Evolutionary conservation across 2,113 vertebrate genomes (phyloP).

Genomic region (Gambusia holbrooki): DNA sequence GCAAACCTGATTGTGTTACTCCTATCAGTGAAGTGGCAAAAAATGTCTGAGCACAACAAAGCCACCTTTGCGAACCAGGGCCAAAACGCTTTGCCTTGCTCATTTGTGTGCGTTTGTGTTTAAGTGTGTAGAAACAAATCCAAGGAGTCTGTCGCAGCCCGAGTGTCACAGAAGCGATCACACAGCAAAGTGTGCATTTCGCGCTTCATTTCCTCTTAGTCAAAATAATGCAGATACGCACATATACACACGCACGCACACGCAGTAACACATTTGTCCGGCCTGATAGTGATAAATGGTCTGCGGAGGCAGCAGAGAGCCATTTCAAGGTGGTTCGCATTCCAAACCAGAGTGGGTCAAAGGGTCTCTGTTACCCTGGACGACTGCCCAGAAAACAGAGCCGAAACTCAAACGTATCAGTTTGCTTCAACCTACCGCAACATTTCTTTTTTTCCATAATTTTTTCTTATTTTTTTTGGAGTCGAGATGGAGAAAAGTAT

Average conservation of each 20-base stretch:
- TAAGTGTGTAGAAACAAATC: slow-evolving; percentile 18
- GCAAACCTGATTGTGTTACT: background rate
- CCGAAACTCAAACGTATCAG: slow-evolving; percentile 28
- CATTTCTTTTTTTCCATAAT: slow-evolving; percentile 9
- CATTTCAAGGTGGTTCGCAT: slow-evolving; percentile 82
- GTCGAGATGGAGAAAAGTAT: slow-evolving; percentile 33
- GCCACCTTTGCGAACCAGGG: background rate
- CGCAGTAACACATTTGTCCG: slow-evolving; percentile 18
- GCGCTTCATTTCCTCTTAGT: slow-evolving; percentile 76
- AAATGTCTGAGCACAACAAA: slow-evolving; percentile 3
- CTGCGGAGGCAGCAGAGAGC: slow-evolving; percentile 53
- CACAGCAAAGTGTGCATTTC: slow-evolving; percentile 70
- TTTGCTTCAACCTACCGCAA: slow-evolving; percentile 14
- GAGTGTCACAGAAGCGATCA: slow-evolving; percentile 65
- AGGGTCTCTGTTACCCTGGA: slow-evolving; percentile 68
- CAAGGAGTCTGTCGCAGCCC: slow-evolving; percentile 58
- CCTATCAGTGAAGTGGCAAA: background rate
- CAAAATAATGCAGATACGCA: slow-evolving; percentile 26
- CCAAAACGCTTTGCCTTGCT: slow-evolving; percentile 5
- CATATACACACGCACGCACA: slow-evolving; percentile 20
- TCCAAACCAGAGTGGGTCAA: slow-evolving; percentile 69
- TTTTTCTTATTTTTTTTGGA: background rate
- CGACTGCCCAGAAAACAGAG: slow-evolving; percentile 66
- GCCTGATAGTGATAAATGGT: slow-evolving; percentile 81
- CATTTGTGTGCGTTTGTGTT: slow-evolving; percentile 14